These are phyloP conservation scores for Eulemur rubriventer DNA, from an alignment of 2,797 vertebrate genomes.

Conservation along the genomic window DNA sequence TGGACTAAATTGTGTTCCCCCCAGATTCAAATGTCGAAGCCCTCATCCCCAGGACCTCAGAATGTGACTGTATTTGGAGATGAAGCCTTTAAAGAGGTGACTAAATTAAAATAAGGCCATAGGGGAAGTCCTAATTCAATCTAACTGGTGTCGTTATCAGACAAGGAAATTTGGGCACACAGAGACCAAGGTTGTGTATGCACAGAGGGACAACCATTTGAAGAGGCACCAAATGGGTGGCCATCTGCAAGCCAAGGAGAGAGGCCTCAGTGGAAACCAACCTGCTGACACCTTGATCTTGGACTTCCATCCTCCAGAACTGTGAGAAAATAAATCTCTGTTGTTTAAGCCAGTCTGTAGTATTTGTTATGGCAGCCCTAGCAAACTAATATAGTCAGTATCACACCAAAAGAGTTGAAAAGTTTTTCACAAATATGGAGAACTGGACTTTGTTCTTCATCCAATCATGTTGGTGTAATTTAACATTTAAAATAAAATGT, in stretches of 20 bases:
- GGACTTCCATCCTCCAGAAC: neutral
- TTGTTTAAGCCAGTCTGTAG: neutral
- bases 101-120: neutral
- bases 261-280: neutral
- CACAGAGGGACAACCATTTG: rapidly evolving
- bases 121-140: neutral
- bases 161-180: neutral
- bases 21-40: neutral
- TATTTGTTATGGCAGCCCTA: neutral
- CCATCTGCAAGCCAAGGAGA: neutral
- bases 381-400: neutral
- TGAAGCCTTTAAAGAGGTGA: neutral
- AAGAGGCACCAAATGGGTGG: neutral
- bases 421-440: neutral
- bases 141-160: neutral
- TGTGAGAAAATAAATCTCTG: neutral
- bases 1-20: neutral
- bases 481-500: neutral
- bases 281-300: neutral
- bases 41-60: neutral
- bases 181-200: neutral
- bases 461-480: neutral
- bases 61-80: neutral
- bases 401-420: neutral
- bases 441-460: neutral